Evolutionary conservation across 2,888 invertebrate genomes (phyloP), one percentile per base, ranked within the genome.

Genomic region (Cryptus armator): DNA sequence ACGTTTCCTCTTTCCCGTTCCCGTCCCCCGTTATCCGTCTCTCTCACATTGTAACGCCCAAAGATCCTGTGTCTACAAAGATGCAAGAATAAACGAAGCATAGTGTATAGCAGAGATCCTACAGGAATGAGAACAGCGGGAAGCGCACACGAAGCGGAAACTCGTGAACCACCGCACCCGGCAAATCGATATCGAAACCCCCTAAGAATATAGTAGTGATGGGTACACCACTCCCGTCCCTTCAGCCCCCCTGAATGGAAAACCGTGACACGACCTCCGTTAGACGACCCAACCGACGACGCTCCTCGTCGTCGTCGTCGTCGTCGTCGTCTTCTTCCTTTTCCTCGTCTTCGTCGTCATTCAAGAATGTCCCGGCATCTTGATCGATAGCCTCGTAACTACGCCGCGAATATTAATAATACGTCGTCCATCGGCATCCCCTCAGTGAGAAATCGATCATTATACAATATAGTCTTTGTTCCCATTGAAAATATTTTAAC

Each of bases 321-420:
- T 37, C 37, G 37, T 7, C 37, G 37, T 9, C 37, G 37, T 37
- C 77, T 64, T 64, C 56, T 24, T 68, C 24, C 53, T 10, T 32
- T 46, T 53, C 44, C 9, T 72, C 67, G 43, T 51, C 72, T 77
- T 67, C 62, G 68, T 71, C 66, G 16, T 64, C 82, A 71, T 76
- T 85, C 82, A 48, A 71, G 76, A 85, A 85, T 72, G 70, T 71
- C 62, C 71, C 71, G 62, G 59, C 77, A 53, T 62, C 51, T 67
- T 53, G 82, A 85, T 85, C 82, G 85, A 82, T 85, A 79, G 70
- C 24, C 68, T 44, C 56, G 64, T 85, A 81, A 79, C 82, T 79
- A 46, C 79, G 82, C 71, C 76, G 79, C 79, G 85, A 79, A 82
- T 85, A 85, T 82, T 85, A 82, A 82, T 82, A 85, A 85, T 82